Evolutionary conservation across 2,797 vertebrate genomes (phyloP), one percentile per base, ranked within the genome.

Genomic region (Melopsittacus undulatus): DNA sequence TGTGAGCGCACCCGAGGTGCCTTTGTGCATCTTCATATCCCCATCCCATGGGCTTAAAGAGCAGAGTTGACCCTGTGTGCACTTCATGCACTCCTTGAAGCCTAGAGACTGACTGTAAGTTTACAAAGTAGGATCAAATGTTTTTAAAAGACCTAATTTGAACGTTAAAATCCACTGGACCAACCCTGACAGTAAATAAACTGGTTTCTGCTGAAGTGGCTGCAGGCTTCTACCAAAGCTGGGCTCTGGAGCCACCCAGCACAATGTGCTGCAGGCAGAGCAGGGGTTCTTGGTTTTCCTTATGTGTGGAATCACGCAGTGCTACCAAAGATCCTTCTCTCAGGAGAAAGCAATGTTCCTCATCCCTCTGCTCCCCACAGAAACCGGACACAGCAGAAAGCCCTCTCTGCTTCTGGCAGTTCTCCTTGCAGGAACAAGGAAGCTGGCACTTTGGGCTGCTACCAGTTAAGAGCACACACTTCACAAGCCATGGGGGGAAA

Each of bases 281-380:
- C 29, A 4, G 40, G 21, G 43, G 23, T 27, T 63, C 45, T 67
- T 3, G 0, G 45, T 49, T 77, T 46, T 85, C 40, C 0, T 18
- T 66, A 19, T 0, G 0, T n/a, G 30, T 61, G 11, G 24, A 83
- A 30, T 38, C 2, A 4, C 48, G n/a, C 2, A 1, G n/a, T 5
- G 4, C 82, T 92, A n/a, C 54, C 42, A 19, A 54, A 74, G 54
- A 62, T 42, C 34, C 61, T 32, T 3, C 75, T 69, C 68, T 23
- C 7, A 18, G 34, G 43, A 84, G 29, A 62, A 75, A 34, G 42
- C 1, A 5, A 61, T 38, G 51, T 62, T 91, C n/a, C 85, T 59
- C 30, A 5, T 54, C 78, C 74, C 66, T 51, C 42, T 3, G 1
- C 69, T 62, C 52, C 70, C 90, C 89, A 94, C 57, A 94, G 88